Conservation (phyloP, 2,888 invertebrate genomes). For the Ryuthela nishihirai region DNA sequence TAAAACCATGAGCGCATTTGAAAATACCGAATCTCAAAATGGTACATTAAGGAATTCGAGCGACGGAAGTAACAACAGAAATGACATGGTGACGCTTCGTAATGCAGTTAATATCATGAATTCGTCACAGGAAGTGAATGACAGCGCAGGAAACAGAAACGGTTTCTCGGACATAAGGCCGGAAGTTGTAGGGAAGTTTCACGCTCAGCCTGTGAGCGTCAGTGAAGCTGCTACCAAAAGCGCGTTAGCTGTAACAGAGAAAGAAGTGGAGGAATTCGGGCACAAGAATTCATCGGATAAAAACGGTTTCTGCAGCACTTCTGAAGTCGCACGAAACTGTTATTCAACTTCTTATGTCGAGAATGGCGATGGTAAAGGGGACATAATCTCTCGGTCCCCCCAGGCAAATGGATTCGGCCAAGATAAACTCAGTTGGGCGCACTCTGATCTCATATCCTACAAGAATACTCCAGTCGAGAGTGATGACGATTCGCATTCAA, state of each 20-base stretch:
- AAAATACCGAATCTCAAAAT: no score
- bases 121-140: no score
- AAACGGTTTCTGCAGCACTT: background rate
- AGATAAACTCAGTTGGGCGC: background rate
- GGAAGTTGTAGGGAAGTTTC: background rate
- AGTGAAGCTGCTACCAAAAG: background rate
- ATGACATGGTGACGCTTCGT: no score
- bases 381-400: background rate
- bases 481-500: conserved; percentile 34
- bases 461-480: conserved; percentile 1
- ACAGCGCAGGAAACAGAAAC: no score
- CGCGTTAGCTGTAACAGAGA: background rate
- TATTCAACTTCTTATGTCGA: conserved; percentile 18
- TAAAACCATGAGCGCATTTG: no score
- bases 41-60: no score
- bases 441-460: background rate
- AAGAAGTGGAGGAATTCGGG: background rate
- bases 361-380: conserved; percentile 3
- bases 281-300: background rate
- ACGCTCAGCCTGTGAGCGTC: background rate
- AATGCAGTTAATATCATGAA: no score
- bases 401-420: background rate
- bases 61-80: no score
- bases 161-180: no score
- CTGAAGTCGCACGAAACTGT: conserved; percentile 17